Evolutionary conservation across 2,888 invertebrate genomes (phyloP), one percentile per base, ranked within the genome.

Genomic region (Melanotus villosus): DNA sequence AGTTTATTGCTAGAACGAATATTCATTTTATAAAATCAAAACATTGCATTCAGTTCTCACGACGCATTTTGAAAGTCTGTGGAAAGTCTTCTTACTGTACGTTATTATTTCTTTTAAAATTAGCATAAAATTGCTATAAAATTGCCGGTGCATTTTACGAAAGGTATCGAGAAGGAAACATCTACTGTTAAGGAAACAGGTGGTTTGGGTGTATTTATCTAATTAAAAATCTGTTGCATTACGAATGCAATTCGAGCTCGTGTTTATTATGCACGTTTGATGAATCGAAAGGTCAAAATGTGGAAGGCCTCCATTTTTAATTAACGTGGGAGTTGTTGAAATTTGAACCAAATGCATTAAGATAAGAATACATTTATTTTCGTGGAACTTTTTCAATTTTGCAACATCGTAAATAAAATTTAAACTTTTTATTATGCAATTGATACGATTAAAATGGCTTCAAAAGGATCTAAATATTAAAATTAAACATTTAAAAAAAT

Each of bases 61-160:
- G 43, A 19, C 43, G 14, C 1, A n/a, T n/a, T n/a, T n/a, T n/a
- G n/a, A n/a, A n/a, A n/a, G n/a, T n/a, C n/a, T n/a, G n/a, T n/a
- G n/a, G 50, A 50, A 50, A 50, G 50, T 30, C 26, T 50, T 9
- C 30, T 12, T 4, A 12, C 12, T 50, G 16, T 30, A 50, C 6
- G 30, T n/a, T 30, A 50, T 43, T 43, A 43, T 10, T 43, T 43
- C 43, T n/a, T 41, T 4, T 43, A 19, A 43, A 43, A 43, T 50
- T 50, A 50, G 26, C 50, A 30, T 50, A 30, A 30, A 50, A 50
- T 23, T 14, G 50, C 50, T 30, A 26, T 50, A 30, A 30, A 50
- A 50, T 50, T 50, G 16, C 43, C 50, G 50, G 26, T 14, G 50
- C 50, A 50, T n/a, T 50, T 50, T 16, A 16, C 26, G 7, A 50